A percentile compares a stretch with the other conserved stretches of the same genome.
Evolutionary conservation across 2,113 vertebrate genomes (phyloP).

Genomic region (Rattus rattus): DNA sequence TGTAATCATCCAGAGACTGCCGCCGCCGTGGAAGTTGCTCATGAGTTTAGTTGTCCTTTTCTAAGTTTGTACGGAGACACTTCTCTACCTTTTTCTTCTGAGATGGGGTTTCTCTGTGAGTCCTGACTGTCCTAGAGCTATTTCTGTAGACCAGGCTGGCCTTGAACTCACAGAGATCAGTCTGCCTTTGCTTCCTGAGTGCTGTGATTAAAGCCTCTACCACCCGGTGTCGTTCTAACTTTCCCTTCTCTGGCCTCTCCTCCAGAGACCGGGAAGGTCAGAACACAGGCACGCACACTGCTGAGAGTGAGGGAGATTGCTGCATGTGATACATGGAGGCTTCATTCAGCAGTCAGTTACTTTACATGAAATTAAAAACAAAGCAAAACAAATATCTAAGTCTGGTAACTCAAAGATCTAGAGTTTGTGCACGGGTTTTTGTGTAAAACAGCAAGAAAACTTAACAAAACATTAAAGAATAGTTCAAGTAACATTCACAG

Average conservation of each 20-base stretch:
- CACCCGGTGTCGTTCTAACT: background rate
- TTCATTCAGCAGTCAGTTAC: background rate
- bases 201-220: background rate
- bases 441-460: conserved; percentile 9
- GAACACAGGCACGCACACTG: background rate
- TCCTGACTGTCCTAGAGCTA: background rate
- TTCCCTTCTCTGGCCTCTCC: background rate
- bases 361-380: background rate
- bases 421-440: background rate
- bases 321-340: background rate
- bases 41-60: background rate
- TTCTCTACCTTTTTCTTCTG: background rate
- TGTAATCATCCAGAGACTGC: no score
- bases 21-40: background rate
- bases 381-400: background rate
- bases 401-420: background rate
- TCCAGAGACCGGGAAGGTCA: background rate
- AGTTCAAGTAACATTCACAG: background rate
- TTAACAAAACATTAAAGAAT: conserved; percentile 17
- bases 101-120: background rate
- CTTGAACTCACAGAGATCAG: background rate
- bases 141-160: background rate
- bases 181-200: background rate
- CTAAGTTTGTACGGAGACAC: background rate
- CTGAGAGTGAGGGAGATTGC: background rate